Conservation (phyloP, 2,888 invertebrate species). For the Acleris literana region DNA sequence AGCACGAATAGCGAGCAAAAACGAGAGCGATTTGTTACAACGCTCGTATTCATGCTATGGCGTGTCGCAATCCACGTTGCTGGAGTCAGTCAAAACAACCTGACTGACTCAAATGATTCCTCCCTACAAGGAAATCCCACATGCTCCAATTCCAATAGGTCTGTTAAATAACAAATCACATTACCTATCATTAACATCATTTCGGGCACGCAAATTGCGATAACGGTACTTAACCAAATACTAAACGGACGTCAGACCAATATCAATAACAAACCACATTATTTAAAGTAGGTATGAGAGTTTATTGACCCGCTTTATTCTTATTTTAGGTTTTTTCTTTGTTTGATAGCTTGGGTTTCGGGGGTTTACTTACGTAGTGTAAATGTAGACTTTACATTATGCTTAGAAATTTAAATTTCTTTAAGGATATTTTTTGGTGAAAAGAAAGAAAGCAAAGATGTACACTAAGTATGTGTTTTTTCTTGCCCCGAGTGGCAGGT, state of each 20-base stretch:
- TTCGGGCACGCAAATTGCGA: neutral
- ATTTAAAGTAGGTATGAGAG: too few species aligned
- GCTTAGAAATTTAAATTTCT: too few species aligned
- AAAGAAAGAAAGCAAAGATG: too few species aligned
- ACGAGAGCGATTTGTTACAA: slow-evolving; percentile 29
- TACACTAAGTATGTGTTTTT: too few species aligned
- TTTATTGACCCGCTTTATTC: too few species aligned
- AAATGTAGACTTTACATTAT: too few species aligned
- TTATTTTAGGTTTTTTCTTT: too few species aligned
- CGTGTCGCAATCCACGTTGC: slow-evolving; percentile 12
- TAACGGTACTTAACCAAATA: neutral
- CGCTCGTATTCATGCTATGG: slow-evolving; percentile 14
- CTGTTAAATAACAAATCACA: slow-evolving; percentile 2
- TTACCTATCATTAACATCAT: neutral
- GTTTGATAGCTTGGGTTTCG: too few species aligned
- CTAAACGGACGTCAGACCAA: neutral
- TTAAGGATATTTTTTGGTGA: too few species aligned
- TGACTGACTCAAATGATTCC: slow-evolving; percentile 18
- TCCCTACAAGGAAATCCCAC: slow-evolving; percentile 11
- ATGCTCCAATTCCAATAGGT: too few species aligned
- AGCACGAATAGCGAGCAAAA: slow-evolving; percentile 2
- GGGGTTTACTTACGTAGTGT: too few species aligned
- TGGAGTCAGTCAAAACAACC: slow-evolving; percentile 15
- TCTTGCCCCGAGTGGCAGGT: too few species aligned
- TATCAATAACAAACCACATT: neutral